A percentile compares a stretch with the other conserved stretches of the same genome.
Evolutionary conservation across 1,140 invertebrate species (phyloP).

Genomic region (Phthorimaea operculella): DNA sequence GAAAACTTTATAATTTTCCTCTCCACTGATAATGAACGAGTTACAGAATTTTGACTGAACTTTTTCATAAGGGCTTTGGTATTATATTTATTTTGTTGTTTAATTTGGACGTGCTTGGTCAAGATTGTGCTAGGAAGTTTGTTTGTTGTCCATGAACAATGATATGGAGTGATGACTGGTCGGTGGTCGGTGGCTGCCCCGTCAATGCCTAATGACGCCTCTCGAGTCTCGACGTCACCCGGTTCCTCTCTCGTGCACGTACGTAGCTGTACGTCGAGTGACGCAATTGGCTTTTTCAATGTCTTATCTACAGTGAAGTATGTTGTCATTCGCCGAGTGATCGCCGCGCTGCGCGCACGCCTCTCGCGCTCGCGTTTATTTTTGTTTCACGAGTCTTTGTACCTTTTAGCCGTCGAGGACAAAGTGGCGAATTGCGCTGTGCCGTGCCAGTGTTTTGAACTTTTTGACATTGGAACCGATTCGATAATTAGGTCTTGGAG

Average conservation of each 20-base stretch:
- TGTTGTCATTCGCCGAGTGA: constrained; percentile 61
- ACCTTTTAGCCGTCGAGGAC: constrained; percentile 54
- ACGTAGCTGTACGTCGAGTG: constrained; percentile 48
- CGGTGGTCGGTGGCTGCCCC: neutral
- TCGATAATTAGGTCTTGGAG: constrained; percentile 26
- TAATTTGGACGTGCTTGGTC: neutral
- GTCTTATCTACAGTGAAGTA: constrained; percentile 62
- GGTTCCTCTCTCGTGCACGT: constrained; percentile 57
- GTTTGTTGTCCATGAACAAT: neutral
- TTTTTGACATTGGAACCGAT: constrained; percentile 45
- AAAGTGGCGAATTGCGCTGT: constrained; percentile 51
- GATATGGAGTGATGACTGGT: constrained; percentile 41
- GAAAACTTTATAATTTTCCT: neutral
- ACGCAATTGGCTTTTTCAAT: constrained; percentile 67
- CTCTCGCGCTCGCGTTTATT: constrained; percentile 32
- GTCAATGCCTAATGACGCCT: neutral
- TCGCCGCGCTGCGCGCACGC: constrained; percentile 51
- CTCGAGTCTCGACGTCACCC: constrained; percentile 47
- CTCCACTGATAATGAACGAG: neutral
- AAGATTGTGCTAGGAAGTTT: neutral
- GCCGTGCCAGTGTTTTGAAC: constrained; percentile 56
- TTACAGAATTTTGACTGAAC: neutral
- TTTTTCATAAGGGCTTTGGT: no score
- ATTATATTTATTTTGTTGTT: neutral
- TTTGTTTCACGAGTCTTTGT: constrained; percentile 53